A percentile compares a stretch with the other conserved stretches of the same genome.
Evolutionary conservation across 1,140 invertebrate genomes (phyloP).

Genomic region (Bombus pascuorum): DNA sequence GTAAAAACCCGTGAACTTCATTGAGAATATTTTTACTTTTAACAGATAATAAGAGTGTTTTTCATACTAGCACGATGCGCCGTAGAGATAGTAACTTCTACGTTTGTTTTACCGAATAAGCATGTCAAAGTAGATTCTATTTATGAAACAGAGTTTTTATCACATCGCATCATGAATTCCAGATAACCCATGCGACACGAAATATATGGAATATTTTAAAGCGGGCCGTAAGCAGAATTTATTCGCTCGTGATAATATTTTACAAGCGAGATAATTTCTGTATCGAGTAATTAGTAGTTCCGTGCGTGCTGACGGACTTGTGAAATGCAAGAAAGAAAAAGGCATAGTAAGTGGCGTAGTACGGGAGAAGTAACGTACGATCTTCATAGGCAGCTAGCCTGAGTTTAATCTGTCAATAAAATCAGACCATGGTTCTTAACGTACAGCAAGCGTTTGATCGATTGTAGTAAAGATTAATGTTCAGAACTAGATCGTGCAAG

Average conservation of each 20-base stretch:
- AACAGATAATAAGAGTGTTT: too few species aligned
- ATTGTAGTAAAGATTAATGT: constrained; percentile 62
- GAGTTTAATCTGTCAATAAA: constrained; percentile 45
- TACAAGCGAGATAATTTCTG: constrained; percentile 13
- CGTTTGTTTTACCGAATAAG: background rate
- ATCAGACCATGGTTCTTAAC: background rate
- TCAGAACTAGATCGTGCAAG: constrained; percentile 6
- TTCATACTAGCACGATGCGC: too few species aligned
- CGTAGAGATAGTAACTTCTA: too few species aligned
- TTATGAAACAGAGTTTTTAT: background rate
- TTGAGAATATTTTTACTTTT: too few species aligned
- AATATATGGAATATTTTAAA: background rate
- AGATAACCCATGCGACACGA: too few species aligned
- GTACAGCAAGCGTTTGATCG: constrained; percentile 41
- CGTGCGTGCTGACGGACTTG: background rate
- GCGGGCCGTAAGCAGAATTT: background rate
- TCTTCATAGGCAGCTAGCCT: background rate
- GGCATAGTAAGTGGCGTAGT: too few species aligned
- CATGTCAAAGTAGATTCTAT: background rate
- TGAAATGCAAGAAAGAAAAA: background rate
- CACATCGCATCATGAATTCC: background rate
- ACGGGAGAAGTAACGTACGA: background rate
- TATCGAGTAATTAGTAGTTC: constrained; percentile 12
- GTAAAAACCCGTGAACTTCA: too few species aligned
- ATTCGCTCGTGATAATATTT: constrained; percentile 12